Conservation (phyloP, 2,113 vertebrate genomes). For the Dipodomys spectabilis region DNA sequence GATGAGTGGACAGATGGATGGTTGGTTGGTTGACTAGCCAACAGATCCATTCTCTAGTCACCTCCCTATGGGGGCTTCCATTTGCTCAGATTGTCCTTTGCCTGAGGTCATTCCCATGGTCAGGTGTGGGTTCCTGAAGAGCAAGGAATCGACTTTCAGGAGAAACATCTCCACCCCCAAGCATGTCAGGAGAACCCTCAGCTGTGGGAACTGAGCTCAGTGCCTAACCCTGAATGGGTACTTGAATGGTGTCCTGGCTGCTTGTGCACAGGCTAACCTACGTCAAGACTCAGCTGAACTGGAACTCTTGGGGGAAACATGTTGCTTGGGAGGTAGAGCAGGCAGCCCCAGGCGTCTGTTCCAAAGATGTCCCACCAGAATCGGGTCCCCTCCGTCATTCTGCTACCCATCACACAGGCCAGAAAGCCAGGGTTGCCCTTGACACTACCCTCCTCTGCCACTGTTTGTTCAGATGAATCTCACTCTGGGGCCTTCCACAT, state of each 20-base stretch:
- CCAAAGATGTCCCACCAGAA: background rate
- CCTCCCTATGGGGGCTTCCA: background rate
- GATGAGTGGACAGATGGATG: too few relatives aligned
- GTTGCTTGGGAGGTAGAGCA: too few relatives aligned
- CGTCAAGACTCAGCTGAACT: background rate
- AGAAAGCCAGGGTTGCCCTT: fast-evolving
- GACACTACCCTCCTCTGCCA: background rate
- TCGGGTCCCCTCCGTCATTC: background rate
- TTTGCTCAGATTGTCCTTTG: background rate
- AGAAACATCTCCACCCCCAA: background rate
- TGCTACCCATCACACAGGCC: fast-evolving
- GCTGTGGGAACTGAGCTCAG: background rate
- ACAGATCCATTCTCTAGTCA: too few relatives aligned
- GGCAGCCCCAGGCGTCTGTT: background rate
- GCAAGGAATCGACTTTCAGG: background rate
- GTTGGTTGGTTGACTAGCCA: background rate
- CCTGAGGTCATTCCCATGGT: fast-evolving
- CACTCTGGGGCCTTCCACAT: background rate
- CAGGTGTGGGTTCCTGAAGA: background rate
- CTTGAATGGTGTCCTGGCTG: fast-evolving
- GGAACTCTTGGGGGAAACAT: background rate
- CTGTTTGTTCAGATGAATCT: background rate
- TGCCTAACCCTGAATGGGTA: background rate
- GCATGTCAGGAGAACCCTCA: background rate
- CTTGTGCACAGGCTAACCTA: fast-evolving